A percentile compares a stretch with the other conserved stretches of the same genome.
Evolutionary conservation across 1,140 invertebrate genomes (phyloP).

Genomic region (Coptotermes formosanus): DNA sequence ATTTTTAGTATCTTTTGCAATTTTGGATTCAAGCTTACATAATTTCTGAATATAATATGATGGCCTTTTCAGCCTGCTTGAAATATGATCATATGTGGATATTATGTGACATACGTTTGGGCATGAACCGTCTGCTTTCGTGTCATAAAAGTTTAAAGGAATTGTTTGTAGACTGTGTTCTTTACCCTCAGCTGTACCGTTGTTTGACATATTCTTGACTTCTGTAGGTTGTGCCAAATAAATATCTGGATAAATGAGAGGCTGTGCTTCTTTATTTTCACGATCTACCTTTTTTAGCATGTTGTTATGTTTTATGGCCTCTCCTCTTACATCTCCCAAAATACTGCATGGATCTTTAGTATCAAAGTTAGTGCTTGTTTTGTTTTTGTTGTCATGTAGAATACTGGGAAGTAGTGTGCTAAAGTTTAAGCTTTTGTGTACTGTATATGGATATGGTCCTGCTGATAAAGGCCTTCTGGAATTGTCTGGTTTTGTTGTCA

Average conservation of each 20-base stretch:
- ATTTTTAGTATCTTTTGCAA: background rate
- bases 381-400: background rate
- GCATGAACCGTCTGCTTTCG: too few species aligned
- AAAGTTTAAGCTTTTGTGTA: background rate
- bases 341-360: background rate
- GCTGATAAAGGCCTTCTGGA: background rate
- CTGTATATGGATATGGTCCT: background rate
- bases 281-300: background rate
- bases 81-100: background rate
- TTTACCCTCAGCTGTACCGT: background rate
- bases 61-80: background rate
- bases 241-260: background rate
- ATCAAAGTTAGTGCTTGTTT: background rate
- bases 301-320: background rate
- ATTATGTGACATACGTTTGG: too few species aligned
- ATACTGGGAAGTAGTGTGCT: background rate
- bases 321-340: background rate
- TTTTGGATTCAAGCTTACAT: background rate
- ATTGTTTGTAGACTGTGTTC: background rate
- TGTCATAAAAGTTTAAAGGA: too few species aligned
- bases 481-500: background rate
- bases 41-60: constrained; percentile 5
- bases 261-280: background rate
- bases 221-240: background rate
- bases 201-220: background rate